phyloP scores from a whole-genome alignment of 2,888 invertebrate genomes.

The Chalcis sispes region DNA sequence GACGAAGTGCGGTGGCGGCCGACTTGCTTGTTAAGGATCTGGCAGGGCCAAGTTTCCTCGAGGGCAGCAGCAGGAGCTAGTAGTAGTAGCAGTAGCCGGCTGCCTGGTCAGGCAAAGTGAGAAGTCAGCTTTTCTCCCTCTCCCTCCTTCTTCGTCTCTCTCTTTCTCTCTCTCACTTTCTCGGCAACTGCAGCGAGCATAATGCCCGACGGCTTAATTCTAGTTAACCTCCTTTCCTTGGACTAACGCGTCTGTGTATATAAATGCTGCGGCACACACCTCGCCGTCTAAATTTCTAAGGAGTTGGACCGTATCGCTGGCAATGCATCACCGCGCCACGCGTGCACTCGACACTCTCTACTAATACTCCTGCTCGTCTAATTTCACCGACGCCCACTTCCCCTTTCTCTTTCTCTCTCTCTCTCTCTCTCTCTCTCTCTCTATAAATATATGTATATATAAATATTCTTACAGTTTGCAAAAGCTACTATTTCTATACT shows the following conservation, averaged over 20 bases:
- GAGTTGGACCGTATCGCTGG: conserved; percentile 37
- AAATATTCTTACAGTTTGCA: too few relatives aligned
- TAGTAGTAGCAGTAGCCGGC: too few relatives aligned
- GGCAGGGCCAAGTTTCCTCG: conserved; percentile 34
- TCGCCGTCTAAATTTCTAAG: conserved; percentile 41
- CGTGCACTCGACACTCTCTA: conserved; percentile 37
- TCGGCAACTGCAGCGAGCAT: conserved; percentile 31
- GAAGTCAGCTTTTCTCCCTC: too few relatives aligned
- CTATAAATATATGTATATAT: too few relatives aligned
- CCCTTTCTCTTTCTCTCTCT: neutral
- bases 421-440: neutral
- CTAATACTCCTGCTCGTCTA: conserved; percentile 1
- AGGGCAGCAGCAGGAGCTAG: too few relatives aligned
- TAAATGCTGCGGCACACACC: neutral
- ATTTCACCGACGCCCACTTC: neutral
- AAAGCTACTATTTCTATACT: too few relatives aligned
- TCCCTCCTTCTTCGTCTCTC: too few relatives aligned
- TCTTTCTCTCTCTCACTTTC: too few relatives aligned
- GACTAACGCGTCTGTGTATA: neutral
- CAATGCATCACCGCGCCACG: conserved; percentile 43
- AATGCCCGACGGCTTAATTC: conserved; percentile 51
- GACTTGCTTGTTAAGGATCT: conserved; percentile 39
- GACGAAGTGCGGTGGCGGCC: conserved; percentile 4
- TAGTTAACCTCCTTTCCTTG: conserved; percentile 36
- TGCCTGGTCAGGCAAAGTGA: conserved; percentile 24